These are phyloP conservation scores for Globodera rostochiensis DNA, from an alignment of 1,140 invertebrate species.

Conservation along the genomic window DNA sequence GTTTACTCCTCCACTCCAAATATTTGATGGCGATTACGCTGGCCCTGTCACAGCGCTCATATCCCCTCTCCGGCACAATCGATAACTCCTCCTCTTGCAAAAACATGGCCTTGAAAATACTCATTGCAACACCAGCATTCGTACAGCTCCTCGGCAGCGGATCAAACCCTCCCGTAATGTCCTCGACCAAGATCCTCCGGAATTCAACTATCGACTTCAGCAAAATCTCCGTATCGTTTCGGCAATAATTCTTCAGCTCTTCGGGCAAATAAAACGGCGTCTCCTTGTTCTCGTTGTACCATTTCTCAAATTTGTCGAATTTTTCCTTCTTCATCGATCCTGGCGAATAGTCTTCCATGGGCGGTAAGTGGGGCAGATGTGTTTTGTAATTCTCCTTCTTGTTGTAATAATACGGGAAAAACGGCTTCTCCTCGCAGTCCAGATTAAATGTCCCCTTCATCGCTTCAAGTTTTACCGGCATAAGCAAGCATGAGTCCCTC, in stretches of 20 bases:
- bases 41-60: neutral
- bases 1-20: neutral
- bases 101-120: neutral
- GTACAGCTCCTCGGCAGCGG: neutral
- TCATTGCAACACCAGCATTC: neutral
- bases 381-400: neutral
- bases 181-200: no score
- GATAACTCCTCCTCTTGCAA: neutral
- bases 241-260: conserved; percentile 6
- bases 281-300: neutral
- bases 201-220: no score
- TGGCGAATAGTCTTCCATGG: neutral
- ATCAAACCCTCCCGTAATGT: no score
- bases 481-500: neutral
- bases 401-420: conserved; percentile 3
- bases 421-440: neutral
- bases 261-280: conserved; percentile 12
- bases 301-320: neutral
- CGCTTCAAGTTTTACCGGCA: neutral
- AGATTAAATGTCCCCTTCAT: conserved; percentile 7
- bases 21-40: neutral
- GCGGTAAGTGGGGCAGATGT: neutral
- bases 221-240: conserved; percentile 15
- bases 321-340: conserved; percentile 8
- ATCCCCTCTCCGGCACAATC: conserved; percentile 2